phyloP scores from a whole-genome alignment of 37 sponge, comb jelly and placozoan genomes.

The Lycopodina hypogea region DNA sequence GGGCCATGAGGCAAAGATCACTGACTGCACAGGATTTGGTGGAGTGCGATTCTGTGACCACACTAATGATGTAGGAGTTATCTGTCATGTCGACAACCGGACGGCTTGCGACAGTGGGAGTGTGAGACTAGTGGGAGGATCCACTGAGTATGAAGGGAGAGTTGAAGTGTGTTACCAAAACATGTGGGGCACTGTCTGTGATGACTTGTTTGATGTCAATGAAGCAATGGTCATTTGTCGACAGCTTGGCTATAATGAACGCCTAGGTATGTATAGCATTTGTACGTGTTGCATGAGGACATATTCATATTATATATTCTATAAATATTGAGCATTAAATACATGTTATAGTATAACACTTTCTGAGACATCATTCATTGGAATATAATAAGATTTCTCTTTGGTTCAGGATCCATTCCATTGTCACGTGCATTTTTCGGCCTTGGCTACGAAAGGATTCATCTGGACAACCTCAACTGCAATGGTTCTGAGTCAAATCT shows the following conservation, averaged over 20 bases:
- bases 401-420: neutral
- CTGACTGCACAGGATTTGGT: slow-evolving; percentile 8
- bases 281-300: neutral
- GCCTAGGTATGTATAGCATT: slow-evolving; percentile 13
- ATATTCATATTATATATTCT: neutral
- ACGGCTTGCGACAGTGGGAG: slow-evolving; percentile 11
- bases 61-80: slow-evolving; percentile 42
- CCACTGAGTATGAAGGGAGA: slow-evolving; percentile 19
- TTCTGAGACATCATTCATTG: too few species aligned
- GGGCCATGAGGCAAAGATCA: slow-evolving; percentile 35
- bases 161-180: slow-evolving; percentile 34
- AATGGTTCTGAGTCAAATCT: slow-evolving; percentile 12
- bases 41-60: slow-evolving; percentile 11
- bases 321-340: too few species aligned
- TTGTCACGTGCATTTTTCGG: slow-evolving; percentile 28
- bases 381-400: neutral
- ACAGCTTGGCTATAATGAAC: slow-evolving; percentile 26
- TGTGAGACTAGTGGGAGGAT: slow-evolving; percentile 13
- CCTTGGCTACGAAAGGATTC: slow-evolving; percentile 13
- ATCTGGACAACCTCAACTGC: slow-evolving; percentile 25
- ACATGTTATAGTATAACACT: too few species aligned
- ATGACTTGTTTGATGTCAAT: slow-evolving; percentile 32
- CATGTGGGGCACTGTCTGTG: slow-evolving; percentile 59
- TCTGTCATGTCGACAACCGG: slow-evolving; percentile 20
- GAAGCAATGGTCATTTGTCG: slow-evolving; percentile 42